phyloP scores from a whole-genome alignment of 1,140 invertebrate genomes.

The Brachionus calyciflorus region DNA sequence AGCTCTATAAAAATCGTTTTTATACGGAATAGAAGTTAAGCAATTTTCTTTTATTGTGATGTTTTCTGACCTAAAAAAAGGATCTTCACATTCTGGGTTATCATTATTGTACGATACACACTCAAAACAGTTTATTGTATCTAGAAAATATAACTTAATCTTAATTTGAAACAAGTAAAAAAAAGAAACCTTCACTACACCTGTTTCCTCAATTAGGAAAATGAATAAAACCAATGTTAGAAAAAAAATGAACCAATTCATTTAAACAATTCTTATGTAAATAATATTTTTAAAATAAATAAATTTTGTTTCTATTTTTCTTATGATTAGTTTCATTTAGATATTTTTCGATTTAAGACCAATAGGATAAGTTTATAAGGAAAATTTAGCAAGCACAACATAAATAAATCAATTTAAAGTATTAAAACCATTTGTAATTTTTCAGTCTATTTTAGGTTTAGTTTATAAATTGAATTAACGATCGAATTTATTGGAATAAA shows the following conservation, averaged over 20 bases:
- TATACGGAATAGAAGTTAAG: neutral
- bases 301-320: too few relatives aligned
- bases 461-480: too few relatives aligned
- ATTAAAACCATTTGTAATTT: too few relatives aligned
- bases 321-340: too few relatives aligned
- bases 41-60: neutral
- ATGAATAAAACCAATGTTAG: neutral
- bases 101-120: constrained; percentile 27
- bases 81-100: constrained; percentile 36
- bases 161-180: neutral
- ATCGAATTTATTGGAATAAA: too few relatives aligned
- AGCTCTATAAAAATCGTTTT: neutral
- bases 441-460: too few relatives aligned
- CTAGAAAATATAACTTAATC: neutral
- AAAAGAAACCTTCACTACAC: neutral
- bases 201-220: neutral
- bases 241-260: neutral
- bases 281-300: neutral
- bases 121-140: constrained; percentile 9
- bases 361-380: too few relatives aligned
- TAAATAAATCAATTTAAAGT: too few relatives aligned
- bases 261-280: neutral
- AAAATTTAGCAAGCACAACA: too few relatives aligned
- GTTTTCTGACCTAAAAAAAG: neutral
- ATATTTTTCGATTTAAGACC: too few relatives aligned